Evolutionary conservation across 92 coral and sea anemone species (phyloP).

Genomic region (Meandrina meandrites): DNA sequence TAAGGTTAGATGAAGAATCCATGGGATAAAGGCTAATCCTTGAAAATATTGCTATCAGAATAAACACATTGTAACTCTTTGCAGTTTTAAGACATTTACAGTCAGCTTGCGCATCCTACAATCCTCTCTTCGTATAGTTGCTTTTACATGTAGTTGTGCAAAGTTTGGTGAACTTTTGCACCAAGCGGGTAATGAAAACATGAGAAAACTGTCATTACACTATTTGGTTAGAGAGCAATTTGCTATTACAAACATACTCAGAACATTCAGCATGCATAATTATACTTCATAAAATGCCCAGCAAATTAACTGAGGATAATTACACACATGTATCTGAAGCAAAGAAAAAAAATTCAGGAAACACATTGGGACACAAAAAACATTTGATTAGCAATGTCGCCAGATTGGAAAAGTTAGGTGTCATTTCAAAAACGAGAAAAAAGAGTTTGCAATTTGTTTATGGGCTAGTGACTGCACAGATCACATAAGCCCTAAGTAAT

Average conservation of each 20-base stretch:
- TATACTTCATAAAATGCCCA: neutral
- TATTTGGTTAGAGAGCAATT: neutral
- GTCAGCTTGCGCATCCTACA: neutral
- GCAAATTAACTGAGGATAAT: neutral
- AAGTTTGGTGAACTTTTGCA: slow-evolving; percentile 4
- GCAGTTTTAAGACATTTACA: neutral
- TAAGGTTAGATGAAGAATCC: slow-evolving; percentile 5
- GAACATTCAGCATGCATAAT: neutral
- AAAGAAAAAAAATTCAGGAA: neutral
- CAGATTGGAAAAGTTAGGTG: neutral
- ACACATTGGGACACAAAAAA: neutral
- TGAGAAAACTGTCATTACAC: slow-evolving; percentile 3
- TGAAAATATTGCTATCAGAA: neutral
- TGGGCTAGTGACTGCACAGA: neutral
- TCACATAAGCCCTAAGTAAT: neutral
- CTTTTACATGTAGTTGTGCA: neutral
- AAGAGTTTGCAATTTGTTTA: neutral
- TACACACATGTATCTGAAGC: neutral
- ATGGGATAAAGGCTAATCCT: neutral
- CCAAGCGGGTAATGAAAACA: neutral
- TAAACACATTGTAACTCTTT: neutral
- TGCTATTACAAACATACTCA: neutral
- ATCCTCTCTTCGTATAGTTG: neutral
- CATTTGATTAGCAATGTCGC: neutral
- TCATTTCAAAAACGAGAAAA: neutral